Base-by-base conservation (phyloP, 2,113 vertebrate genomes). In the Pitta sordida region DNA sequence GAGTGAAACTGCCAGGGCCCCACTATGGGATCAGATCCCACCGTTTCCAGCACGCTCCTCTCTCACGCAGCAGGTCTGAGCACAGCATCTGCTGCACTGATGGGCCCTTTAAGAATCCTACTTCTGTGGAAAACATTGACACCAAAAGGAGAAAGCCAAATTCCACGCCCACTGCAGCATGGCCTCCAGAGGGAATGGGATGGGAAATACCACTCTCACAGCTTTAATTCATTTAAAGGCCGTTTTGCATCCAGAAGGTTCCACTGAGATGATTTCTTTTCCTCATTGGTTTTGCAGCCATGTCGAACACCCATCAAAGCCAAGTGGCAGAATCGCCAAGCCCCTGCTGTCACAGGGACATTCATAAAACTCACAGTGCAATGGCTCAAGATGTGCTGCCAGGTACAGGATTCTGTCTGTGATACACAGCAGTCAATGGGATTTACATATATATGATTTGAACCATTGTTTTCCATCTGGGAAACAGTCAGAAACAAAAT, bases 111-210 rank as follows among this genome's bases (percentile, higher is more conserved):
- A 93, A 88, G 88, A 71, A 92, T 48, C 0, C 2, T 70, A 60
- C 64, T 95, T 71, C 95, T 96, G 96, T 63, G 52, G 88, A 96
- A 96, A 93, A 86, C 92, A 94, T 81, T 32, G 88, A 94, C 95
- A 94, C 73, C 92, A 91, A 90, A 78, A 93, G 73, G 88, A 95
- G 91, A 95, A 92, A 92, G 96, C 94, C 86, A 90, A 96, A 87
- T 4, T 49, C 76, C 86, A 96, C 94, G 48, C 96, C 95, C 90
- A 96, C 94, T 88, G 60, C 88, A 91, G 92, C 13, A 0, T 9
- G 30, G 83, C 52, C 92, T 86, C 86, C 49, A 39, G 86, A 94
- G 94, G 64, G 83, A 90, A 86, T 2, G n/a, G 82, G 37, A 62
- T 90, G 88, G 78, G 92, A 90, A 94, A 93, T 3, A 32, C 81